A percentile compares a stretch with the other conserved stretches of the same genome.
Conservation (phyloP, 2,888 invertebrate genomes). For the Ariolimax columbianus region DNA sequence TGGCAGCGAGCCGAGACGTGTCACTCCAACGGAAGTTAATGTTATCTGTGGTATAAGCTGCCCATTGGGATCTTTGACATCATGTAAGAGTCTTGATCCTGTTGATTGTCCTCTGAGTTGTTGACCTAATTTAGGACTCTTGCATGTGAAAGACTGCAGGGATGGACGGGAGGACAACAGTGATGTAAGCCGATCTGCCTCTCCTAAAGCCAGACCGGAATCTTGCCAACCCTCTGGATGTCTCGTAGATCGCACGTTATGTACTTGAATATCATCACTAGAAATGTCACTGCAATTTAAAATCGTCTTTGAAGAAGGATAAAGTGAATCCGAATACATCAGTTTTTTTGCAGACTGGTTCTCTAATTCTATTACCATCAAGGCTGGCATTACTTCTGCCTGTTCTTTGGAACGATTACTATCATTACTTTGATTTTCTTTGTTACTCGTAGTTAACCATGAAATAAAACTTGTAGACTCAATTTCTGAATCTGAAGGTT, state of each 20-base stretch:
- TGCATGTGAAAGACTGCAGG: not conserved
- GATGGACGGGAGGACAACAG: not conserved
- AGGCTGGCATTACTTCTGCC: too few relatives aligned
- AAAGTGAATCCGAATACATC: not conserved
- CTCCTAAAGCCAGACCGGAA: not conserved
- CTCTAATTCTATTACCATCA: not conserved
- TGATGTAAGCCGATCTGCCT: not conserved
- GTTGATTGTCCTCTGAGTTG: not conserved
- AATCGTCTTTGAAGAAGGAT: not conserved
- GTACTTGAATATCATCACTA: not conserved
- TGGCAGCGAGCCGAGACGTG: not conserved
- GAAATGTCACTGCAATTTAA: not conserved
- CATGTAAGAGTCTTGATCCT: not conserved
- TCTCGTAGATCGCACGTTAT: not conserved
- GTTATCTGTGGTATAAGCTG: slow-evolving; percentile 4
- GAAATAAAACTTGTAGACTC: not conserved
- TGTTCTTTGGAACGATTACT: not conserved
- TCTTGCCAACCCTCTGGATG: not conserved
- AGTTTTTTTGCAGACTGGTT: not conserved
- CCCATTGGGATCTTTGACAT: not conserved
- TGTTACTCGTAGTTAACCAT: not conserved
- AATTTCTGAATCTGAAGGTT: not conserved
- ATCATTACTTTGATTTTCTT: not conserved
- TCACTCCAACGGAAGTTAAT: not conserved
- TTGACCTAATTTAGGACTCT: slow-evolving; percentile 13